Evolutionary conservation across 2,113 vertebrate genomes (phyloP).

Genomic region (Stegostoma tigrinum): DNA sequence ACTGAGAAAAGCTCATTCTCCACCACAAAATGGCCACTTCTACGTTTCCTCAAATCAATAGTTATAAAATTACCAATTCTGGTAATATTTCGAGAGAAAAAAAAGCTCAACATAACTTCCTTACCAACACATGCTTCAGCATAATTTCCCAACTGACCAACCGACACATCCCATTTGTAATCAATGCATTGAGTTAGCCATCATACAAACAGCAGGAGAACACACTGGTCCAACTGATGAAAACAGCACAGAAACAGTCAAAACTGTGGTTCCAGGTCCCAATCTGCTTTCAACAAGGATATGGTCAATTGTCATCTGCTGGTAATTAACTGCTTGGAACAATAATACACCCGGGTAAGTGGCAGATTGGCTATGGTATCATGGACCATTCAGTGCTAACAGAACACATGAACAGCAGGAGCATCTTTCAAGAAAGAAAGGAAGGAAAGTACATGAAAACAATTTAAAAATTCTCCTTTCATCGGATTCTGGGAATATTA

Average conservation of each 20-base stretch:
- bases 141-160: not conserved
- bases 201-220: not conserved
- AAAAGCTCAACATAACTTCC: not conserved
- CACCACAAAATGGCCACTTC: not conserved
- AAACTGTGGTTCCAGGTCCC: not conserved
- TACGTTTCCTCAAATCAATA: not conserved
- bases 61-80: not conserved
- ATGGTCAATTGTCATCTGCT: not conserved
- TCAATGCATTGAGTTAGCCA: not conserved
- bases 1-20: not conserved
- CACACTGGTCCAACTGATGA: not conserved
- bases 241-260: not conserved
- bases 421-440: not conserved
- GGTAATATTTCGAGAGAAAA: not conserved
- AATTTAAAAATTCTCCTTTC: not conserved
- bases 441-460: not conserved
- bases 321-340: not conserved
- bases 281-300: not conserved
- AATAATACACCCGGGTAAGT: not conserved
- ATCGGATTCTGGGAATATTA: not conserved
- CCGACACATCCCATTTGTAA: not conserved
- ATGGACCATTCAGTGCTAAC: not conserved
- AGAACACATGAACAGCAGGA: not conserved
- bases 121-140: not conserved
- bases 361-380: not conserved